Conservation (phyloP, 2,113 vertebrate species). For the Paedocypris sp. region DNA sequence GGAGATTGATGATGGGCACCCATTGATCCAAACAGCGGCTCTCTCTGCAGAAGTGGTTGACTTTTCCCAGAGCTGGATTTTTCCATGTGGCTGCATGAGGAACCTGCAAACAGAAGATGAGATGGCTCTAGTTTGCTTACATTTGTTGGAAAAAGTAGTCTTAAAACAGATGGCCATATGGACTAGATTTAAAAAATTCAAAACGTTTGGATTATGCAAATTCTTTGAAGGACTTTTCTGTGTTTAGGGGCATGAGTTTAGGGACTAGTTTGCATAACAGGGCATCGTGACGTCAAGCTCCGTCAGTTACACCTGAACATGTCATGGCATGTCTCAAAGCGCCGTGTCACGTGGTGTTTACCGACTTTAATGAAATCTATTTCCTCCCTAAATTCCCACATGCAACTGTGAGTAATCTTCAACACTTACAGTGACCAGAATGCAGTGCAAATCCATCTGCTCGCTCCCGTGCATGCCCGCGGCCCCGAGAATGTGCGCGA, state of each 20-base stretch:
- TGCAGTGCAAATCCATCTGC: constrained; percentile 82
- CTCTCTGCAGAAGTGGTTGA: constrained; percentile 87
- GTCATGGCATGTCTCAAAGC: constrained; percentile 2
- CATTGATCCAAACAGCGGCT: constrained; percentile 89
- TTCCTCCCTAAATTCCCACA: background rate
- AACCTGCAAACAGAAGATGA: constrained; percentile 58
- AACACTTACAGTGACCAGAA: constrained; percentile 76
- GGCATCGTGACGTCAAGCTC: background rate
- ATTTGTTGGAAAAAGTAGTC: too few species aligned
- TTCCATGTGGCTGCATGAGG: constrained; percentile 77
- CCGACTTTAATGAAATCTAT: background rate
- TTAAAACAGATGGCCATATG: too few species aligned
- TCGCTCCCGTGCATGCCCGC: constrained; percentile 62
- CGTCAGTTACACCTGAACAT: background rate
- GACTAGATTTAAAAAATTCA: too few species aligned
- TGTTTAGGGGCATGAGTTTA: too few species aligned
- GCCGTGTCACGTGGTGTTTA: background rate
- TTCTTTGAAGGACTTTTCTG: too few species aligned
- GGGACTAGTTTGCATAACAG: constrained; percentile 23
- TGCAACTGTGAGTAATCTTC: background rate
- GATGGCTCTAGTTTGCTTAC: background rate
- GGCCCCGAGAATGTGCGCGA: constrained; percentile 72
- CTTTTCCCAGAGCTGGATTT: constrained; percentile 80
- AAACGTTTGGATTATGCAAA: too few species aligned
- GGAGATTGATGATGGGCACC: constrained; percentile 89